Conservation (phyloP, 2,888 invertebrate species). For the Steinernema carpocapsae region DNA sequence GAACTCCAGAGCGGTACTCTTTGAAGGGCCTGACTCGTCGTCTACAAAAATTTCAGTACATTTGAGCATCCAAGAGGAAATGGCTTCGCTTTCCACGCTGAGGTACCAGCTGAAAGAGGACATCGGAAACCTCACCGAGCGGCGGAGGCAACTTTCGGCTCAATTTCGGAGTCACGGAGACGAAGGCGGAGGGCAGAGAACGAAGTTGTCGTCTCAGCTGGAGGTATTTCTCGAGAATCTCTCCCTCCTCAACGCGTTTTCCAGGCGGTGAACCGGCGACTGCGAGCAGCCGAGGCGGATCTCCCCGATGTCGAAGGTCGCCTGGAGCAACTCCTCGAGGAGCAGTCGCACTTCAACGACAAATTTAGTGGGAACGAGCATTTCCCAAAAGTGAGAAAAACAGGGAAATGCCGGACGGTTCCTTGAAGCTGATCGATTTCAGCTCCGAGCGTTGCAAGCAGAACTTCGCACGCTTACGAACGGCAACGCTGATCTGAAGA, state of each 20-base stretch:
- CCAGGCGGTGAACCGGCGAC: neutral
- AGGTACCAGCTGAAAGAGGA: neutral
- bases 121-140: neutral
- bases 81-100: slow-evolving; percentile 16
- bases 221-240: neutral
- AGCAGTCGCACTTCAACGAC: neutral
- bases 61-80: slow-evolving; percentile 23
- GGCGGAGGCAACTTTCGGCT: neutral
- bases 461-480: neutral
- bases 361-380: slow-evolving; percentile 16
- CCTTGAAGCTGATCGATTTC: no score
- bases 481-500: neutral
- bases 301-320: neutral
- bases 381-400: slow-evolving; percentile 12
- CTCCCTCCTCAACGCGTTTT: neutral
- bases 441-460: neutral
- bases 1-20: slow-evolving; percentile 13
- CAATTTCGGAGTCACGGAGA: neutral
- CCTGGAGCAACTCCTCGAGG: neutral
- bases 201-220: neutral
- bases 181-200: neutral
- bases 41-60: neutral
- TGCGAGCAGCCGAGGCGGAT: neutral
- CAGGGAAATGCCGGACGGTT: no score
- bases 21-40: neutral